Percentiles rank a stretch among this genome's conserved stretches.
Conservation (phyloP, 2,797 vertebrate genomes). For the Megalops cyprinoides region DNA sequence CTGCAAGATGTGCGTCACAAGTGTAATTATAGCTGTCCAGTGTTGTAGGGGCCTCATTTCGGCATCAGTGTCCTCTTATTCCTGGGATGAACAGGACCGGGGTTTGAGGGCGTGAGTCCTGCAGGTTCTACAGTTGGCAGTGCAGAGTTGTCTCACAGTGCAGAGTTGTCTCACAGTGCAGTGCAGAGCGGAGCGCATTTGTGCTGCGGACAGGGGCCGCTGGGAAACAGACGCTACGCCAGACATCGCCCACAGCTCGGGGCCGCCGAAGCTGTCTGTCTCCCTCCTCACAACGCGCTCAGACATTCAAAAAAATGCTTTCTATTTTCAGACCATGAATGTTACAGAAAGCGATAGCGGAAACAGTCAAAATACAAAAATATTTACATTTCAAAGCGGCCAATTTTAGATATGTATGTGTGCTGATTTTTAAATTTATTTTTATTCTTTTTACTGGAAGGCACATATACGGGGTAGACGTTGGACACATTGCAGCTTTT, state of each 20-base stretch:
- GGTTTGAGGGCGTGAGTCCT: neutral
- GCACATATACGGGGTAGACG: neutral
- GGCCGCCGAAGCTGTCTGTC: neutral
- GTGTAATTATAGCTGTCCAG: neutral
- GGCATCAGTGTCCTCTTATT: no score
- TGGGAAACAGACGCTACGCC: neutral
- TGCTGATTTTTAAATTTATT: neutral
- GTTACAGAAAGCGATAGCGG: neutral
- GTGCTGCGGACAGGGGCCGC: neutral
- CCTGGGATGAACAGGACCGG: neutral
- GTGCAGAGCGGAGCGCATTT: neutral
- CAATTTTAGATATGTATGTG: neutral
- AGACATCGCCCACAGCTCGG: conserved; percentile 23
- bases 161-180: neutral
- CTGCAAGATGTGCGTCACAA: neutral
- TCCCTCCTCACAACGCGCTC: neutral
- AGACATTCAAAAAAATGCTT: conserved; percentile 10
- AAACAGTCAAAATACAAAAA: conserved; percentile 13
- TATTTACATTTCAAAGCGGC: neutral
- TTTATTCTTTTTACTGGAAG: conserved; percentile 2
- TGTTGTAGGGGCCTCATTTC: no score
- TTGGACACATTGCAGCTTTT: neutral
- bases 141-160: neutral
- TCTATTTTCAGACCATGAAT: conserved; percentile 23
- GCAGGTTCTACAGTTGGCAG: neutral